A percentile compares a stretch with the other conserved stretches of the same genome.
phyloP scores from a whole-genome alignment of 2,888 invertebrate genomes.

The Nomada goodeniana region DNA sequence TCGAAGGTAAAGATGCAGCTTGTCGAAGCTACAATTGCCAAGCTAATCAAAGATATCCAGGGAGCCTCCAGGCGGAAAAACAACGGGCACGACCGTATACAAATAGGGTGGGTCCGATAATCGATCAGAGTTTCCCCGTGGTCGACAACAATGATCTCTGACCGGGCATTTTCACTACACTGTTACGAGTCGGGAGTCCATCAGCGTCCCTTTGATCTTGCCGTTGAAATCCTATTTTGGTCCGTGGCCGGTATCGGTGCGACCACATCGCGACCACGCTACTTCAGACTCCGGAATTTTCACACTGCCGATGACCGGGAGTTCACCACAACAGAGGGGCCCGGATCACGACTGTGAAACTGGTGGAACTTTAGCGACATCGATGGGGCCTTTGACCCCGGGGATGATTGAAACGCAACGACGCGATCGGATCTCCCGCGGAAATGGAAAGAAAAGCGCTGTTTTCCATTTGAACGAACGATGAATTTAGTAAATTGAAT shows the following conservation, averaged over 20 bases:
- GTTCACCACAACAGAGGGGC: constrained; percentile 23
- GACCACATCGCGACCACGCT: constrained; percentile 19
- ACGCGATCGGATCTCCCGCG: not conserved
- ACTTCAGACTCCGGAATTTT: constrained; percentile 55
- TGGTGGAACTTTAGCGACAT: constrained; percentile 36
- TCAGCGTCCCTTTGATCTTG: constrained; percentile 58
- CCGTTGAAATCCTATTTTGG: constrained; percentile 55
- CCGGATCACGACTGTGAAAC: constrained; percentile 19
- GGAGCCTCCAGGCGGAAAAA: not conserved
- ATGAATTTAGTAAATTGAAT: constrained; percentile 27
- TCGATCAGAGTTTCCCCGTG: constrained; percentile 34
- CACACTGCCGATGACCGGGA: constrained; percentile 46
- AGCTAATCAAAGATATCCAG: not conserved
- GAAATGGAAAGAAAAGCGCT: not conserved
- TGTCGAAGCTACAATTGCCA: not conserved
- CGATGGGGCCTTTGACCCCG: constrained; percentile 44
- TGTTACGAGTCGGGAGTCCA: constrained; percentile 26
- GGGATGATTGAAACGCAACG: not conserved
- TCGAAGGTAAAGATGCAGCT: not conserved
- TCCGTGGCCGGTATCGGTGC: constrained; percentile 32
- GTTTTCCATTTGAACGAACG: not conserved
- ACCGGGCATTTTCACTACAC: constrained; percentile 15
- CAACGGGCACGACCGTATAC: not conserved
- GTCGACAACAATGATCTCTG: constrained; percentile 51
- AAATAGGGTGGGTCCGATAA: constrained; percentile 20